Evolutionary conservation across 2,797 vertebrate genomes (phyloP), one percentile per base, ranked within the genome.

Genomic region (Poeciliopsis presidionis): DNA sequence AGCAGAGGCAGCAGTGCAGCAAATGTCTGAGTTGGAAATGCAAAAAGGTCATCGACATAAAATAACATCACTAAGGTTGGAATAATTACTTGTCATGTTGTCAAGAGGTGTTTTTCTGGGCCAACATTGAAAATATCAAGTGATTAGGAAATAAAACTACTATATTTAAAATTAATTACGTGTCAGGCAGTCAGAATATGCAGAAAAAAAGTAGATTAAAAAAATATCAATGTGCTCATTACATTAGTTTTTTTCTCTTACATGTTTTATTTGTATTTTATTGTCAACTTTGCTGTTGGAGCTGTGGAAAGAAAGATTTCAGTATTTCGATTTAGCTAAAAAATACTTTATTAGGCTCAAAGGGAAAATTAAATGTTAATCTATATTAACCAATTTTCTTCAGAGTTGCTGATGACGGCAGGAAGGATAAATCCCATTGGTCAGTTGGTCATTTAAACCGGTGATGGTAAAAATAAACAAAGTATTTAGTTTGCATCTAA

Each of bases 31-130:
- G 36, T 67, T 41, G 20, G 63, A 39, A 41, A 41, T 25, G 5
- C 1, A 22, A 67, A 67, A 67, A 67, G 63, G 63, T 67, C 63
- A 67, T 67, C 33, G 36, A 12, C 36, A 22, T 67, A 41, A 67
- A 67, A 41, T 67, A 39, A 67, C 20, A 67, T 67, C 63, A 22
- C 36, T 12, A 25, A 41, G 36, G 36, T 67, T 12, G 63, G 36
- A 67, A 39, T 67, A 67, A 67, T 67, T 67, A 67, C 63, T 39
- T 41, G 36, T 41, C 63, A 67, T 39, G 33, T 67, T 67, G 36
- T 67, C 33, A 41, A 67, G 41, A 67, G 36, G 63, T 22, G 20
- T 20, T 67, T 41, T 51, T 7, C 33, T 67, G 63, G 36, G 36
- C 36, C 9, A 22, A 1, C 25, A 9, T 22, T 41, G 30, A 67